A percentile compares a stretch with the other conserved stretches of the same genome.
phyloP scores from a whole-genome alignment of 2,113 vertebrate species.

The Aphyosemion australe region DNA sequence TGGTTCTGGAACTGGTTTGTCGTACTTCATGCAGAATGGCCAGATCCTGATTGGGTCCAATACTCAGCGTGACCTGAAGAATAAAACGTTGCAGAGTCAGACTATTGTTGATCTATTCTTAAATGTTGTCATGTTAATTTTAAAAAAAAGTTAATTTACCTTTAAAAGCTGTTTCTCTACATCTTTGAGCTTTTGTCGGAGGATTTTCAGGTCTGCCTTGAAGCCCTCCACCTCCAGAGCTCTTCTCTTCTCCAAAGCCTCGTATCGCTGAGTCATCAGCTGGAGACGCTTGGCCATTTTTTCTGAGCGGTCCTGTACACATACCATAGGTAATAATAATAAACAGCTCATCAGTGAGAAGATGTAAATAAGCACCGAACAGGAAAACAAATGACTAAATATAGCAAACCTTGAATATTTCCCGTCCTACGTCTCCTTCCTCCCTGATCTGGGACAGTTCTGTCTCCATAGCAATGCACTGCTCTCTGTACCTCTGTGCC shows the following conservation, averaged over 20 bases:
- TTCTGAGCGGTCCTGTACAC: constrained; percentile 85
- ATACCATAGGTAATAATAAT: not conserved
- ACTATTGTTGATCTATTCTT: not conserved
- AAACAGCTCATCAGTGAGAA: not conserved
- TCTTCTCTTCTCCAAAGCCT: constrained; percentile 89
- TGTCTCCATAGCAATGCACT: constrained; percentile 89
- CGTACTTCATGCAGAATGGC: constrained; percentile 88
- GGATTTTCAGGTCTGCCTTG: constrained; percentile 88
- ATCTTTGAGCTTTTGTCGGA: constrained; percentile 89
- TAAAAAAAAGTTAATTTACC: constrained; percentile 68
- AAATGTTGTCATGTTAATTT: not conserved
- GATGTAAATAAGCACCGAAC: accelerated
- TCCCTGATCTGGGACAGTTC: constrained; percentile 89
- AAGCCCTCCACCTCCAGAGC: constrained; percentile 93
- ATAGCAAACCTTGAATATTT: constrained; percentile 87
- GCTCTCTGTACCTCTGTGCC: constrained; percentile 91
- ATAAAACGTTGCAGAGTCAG: not conserved
- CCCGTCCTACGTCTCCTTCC: constrained; percentile 84
- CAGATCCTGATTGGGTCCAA: constrained; percentile 88
- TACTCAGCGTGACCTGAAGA: constrained; percentile 82
- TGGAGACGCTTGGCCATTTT: constrained; percentile 92
- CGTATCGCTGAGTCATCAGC: constrained; percentile 88
- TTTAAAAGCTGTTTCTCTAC: constrained; percentile 91
- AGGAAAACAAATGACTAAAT: not conserved
- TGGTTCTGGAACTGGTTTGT: constrained; percentile 85